A percentile compares a stretch with the other conserved stretches of the same genome.
These are phyloP conservation scores for Polydrusus cervinus DNA, from an alignment of 2,888 invertebrate genomes.

Conservation along the genomic window DNA sequence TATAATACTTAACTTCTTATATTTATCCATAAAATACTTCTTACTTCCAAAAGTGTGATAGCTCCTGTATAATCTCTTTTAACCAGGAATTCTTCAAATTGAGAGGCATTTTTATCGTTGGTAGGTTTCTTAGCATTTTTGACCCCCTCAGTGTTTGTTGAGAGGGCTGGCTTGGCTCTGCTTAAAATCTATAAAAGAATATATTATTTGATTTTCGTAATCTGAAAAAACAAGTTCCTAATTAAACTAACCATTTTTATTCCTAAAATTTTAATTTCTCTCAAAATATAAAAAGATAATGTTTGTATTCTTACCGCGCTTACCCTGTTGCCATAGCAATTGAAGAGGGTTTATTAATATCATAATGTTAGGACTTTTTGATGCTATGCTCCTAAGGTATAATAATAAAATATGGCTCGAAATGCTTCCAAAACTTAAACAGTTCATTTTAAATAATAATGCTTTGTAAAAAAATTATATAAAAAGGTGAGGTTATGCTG, in stretches of 20 bases:
- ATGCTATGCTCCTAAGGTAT: not conserved
- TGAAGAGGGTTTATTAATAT: not conserved
- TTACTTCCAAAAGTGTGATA: slow-evolving; percentile 91
- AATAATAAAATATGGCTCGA: not conserved
- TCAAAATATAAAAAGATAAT: not conserved
- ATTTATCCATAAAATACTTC: not conserved
- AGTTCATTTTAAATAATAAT: no score
- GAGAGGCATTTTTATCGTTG: slow-evolving; percentile 77
- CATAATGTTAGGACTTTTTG: not conserved
- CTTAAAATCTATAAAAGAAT: slow-evolving; percentile 81
- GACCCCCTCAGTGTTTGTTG: slow-evolving; percentile 67
- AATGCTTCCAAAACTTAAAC: no score
- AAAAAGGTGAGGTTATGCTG: not conserved
- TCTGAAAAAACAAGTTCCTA: not conserved
- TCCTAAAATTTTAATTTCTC: not conserved
- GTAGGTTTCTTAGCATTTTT: slow-evolving; percentile 57
- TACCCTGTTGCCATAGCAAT: slow-evolving; percentile 2
- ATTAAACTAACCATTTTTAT: slow-evolving; percentile 6
- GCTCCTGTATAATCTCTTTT: slow-evolving; percentile 96
- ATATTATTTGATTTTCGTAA: not conserved
- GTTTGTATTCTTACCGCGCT: slow-evolving; percentile 14
- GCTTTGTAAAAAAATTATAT: not conserved
- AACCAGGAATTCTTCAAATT: slow-evolving; percentile 91
- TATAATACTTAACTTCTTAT: not conserved
- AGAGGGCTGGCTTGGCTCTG: slow-evolving; percentile 85